phyloP scores from a whole-genome alignment of 2,113 vertebrate genomes.

The Melospiza melodia region DNA sequence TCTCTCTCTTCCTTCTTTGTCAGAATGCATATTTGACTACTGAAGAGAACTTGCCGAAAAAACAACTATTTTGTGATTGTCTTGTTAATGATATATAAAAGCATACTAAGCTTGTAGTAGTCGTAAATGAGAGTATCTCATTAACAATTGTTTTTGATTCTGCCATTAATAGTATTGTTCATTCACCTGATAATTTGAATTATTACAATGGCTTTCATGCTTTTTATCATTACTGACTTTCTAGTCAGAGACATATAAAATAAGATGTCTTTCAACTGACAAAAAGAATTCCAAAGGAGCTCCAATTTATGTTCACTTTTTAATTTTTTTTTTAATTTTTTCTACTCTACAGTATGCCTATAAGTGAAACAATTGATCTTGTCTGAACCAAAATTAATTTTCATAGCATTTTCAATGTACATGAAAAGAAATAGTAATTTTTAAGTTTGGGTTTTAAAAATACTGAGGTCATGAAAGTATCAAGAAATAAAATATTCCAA shows the following conservation, averaged over 20 bases:
- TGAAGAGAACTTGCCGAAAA: neutral
- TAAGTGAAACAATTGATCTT: neutral
- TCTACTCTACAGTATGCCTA: neutral
- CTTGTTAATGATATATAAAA: neutral
- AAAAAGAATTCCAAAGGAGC: neutral
- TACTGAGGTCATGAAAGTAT: neutral
- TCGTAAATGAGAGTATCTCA: neutral
- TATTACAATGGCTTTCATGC: neutral
- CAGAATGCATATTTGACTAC: neutral
- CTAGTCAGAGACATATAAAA: neutral
- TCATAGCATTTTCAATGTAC: neutral
- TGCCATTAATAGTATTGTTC: neutral
- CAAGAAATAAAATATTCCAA: neutral
- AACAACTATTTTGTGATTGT: rapidly evolving
- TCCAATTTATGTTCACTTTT: neutral
- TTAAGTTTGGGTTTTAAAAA: neutral
- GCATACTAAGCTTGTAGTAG: neutral
- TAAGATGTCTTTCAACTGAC: neutral
- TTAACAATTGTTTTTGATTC: neutral
- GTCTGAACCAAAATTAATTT: neutral
- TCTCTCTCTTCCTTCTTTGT: neutral
- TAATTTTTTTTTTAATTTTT: neutral
- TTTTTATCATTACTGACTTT: neutral
- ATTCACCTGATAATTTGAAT: neutral
- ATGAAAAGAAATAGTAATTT: neutral